phyloP scores from a whole-genome alignment of 2,888 invertebrate species.

The Tipula unca region DNA sequence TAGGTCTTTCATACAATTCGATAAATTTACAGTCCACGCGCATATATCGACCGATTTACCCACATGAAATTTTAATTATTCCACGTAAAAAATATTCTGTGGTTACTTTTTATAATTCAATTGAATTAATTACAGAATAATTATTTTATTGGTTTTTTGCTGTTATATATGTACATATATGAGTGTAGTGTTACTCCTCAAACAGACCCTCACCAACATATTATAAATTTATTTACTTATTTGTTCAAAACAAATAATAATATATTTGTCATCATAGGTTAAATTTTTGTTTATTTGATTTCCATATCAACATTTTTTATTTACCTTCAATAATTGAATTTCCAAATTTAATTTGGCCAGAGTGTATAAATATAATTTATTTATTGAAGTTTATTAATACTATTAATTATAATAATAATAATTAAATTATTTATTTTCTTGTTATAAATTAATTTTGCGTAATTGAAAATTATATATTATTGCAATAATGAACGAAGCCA shows the following conservation, averaged over 20 bases:
- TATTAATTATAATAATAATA: too few species aligned
- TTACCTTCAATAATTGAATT: not conserved
- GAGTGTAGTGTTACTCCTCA: not conserved
- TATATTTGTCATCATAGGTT: not conserved
- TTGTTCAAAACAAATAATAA: not conserved
- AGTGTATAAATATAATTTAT: too few species aligned
- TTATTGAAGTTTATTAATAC: too few species aligned
- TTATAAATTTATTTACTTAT: not conserved
- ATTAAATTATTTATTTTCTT: too few species aligned
- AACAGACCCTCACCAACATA: not conserved
- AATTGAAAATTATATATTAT: too few species aligned
- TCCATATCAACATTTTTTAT: not conserved
- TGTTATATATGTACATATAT: not conserved
- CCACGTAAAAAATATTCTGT: not conserved
- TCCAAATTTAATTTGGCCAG: not conserved
- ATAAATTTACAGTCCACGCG: too few species aligned
- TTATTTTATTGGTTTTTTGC: constrained; percentile 8
- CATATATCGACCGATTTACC: not conserved
- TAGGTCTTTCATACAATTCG: too few species aligned
- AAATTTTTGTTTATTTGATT: not conserved
- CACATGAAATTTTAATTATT: not conserved
- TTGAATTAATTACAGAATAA: not conserved
- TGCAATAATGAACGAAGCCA: too few species aligned
- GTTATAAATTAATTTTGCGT: too few species aligned
- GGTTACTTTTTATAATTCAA: not conserved